phyloP scores from a whole-genome alignment of 2,888 invertebrate species.

The Psylliodes chrysocephalus region DNA sequence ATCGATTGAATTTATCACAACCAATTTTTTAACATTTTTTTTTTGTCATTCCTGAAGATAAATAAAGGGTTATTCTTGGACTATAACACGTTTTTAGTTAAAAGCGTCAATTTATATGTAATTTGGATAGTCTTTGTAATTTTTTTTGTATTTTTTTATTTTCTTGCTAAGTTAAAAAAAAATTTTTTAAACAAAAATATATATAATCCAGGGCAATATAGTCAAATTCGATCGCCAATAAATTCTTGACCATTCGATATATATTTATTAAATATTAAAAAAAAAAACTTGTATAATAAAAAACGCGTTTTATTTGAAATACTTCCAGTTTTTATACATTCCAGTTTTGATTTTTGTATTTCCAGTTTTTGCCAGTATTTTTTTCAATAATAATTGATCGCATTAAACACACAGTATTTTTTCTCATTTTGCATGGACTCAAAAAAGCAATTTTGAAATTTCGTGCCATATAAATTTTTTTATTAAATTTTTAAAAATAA shows the following conservation, averaged over 20 bases:
- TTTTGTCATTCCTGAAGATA: no score
- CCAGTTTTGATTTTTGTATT: slow-evolving; percentile 30
- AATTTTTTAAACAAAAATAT: no score
- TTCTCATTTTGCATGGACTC: slow-evolving; percentile 14
- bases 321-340: slow-evolving; percentile 35
- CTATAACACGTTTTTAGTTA: no score
- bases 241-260: neutral
- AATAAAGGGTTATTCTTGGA: no score
- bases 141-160: neutral
- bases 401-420: slow-evolving; percentile 36
- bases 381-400: slow-evolving; percentile 37
- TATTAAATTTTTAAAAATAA: no score
- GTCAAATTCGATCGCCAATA: no score
- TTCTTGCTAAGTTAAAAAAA: neutral
- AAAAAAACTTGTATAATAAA: neutral
- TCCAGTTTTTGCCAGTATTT: slow-evolving; percentile 45
- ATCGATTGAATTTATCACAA: no score
- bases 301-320: neutral
- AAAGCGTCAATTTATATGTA: neutral
- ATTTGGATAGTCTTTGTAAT: neutral
- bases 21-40: no score
- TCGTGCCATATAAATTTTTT: slow-evolving; percentile 10
- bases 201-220: no score
- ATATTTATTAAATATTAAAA: neutral
- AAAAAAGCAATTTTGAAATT: neutral